phyloP scores from a whole-genome alignment of 2,797 vertebrate genomes.

The Gymnocypris eckloni region DNA sequence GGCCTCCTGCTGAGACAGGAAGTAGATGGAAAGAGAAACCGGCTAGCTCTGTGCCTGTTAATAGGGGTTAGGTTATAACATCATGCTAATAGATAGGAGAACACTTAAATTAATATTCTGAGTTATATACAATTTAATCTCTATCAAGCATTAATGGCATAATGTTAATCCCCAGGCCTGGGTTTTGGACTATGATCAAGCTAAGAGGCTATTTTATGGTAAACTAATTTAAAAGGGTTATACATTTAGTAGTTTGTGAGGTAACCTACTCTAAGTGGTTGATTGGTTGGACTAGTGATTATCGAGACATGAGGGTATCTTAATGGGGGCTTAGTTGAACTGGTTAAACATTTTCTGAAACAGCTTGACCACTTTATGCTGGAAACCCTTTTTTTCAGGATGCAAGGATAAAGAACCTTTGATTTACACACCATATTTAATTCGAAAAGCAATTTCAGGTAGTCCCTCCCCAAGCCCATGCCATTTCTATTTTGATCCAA shows the following conservation, averaged over 20 bases:
- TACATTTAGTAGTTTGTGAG: neutral
- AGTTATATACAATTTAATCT: neutral
- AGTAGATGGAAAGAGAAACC: constrained; percentile 25
- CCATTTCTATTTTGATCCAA: neutral
- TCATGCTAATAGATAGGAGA: constrained; percentile 38
- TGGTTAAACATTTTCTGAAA: neutral
- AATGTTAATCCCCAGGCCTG: neutral
- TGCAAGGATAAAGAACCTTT: neutral
- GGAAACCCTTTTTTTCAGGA: neutral
- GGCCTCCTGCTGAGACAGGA: constrained; percentile 24
- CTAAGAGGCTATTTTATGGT: neutral
- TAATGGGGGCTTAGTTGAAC: neutral
- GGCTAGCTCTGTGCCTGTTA: constrained; percentile 5
- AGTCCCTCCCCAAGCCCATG: neutral
- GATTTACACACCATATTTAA: neutral
- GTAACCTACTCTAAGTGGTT: neutral
- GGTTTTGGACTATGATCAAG: neutral
- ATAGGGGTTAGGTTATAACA: constrained; percentile 26
- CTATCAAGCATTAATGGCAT: neutral
- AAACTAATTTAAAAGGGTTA: neutral
- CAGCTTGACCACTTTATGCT: neutral
- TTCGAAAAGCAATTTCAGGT: neutral
- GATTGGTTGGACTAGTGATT: neutral
- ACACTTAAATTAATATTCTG: neutral
- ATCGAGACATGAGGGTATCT: neutral